A percentile compares a stretch with the other conserved stretches of the same genome.
These are phyloP conservation scores for Hypomesus transpacificus DNA, from an alignment of 2,113 vertebrate genomes.

Conservation along the genomic window DNA sequence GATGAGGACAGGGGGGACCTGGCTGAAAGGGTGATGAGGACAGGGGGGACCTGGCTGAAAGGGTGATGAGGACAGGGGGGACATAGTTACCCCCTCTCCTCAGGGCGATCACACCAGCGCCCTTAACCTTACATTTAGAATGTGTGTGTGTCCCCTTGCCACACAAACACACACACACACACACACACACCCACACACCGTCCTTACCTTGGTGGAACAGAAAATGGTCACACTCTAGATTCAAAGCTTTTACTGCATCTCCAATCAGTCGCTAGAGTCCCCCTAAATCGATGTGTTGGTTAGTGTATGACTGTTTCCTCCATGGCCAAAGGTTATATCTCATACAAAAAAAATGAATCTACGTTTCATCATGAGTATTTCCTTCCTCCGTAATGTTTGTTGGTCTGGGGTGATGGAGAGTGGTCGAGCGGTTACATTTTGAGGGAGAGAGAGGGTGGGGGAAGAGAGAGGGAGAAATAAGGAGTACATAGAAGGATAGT, in stretches of 20 bases:
- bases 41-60: too few species aligned
- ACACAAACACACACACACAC: slow-evolving; percentile 24
- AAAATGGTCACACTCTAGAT: slow-evolving; percentile 62
- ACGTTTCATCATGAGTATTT: background rate
- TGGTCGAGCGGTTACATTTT: background rate
- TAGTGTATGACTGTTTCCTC: too few species aligned
- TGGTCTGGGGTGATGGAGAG: too few species aligned
- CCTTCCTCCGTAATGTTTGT: background rate
- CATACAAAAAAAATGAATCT: too few species aligned
- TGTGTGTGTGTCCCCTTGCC: slow-evolving; percentile 40
- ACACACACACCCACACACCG: background rate
- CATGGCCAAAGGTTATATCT: too few species aligned
- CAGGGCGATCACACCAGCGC: slow-evolving; percentile 42
- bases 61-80: too few species aligned
- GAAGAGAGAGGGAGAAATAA: background rate
- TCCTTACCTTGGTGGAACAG: slow-evolving; percentile 50
- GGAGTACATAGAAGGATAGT: background rate
- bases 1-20: too few species aligned
- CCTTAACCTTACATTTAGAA: slow-evolving; percentile 63
- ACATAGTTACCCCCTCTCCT: background rate
- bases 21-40: slow-evolving; percentile 7
- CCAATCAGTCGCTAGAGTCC: slow-evolving; percentile 37
- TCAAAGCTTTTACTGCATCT: slow-evolving; percentile 62
- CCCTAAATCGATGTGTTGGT: too few species aligned
- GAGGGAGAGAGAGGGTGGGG: background rate